These are phyloP conservation scores for Coendou prehensilis DNA, from an alignment of 2,797 vertebrate species.

Conservation along the genomic window DNA sequence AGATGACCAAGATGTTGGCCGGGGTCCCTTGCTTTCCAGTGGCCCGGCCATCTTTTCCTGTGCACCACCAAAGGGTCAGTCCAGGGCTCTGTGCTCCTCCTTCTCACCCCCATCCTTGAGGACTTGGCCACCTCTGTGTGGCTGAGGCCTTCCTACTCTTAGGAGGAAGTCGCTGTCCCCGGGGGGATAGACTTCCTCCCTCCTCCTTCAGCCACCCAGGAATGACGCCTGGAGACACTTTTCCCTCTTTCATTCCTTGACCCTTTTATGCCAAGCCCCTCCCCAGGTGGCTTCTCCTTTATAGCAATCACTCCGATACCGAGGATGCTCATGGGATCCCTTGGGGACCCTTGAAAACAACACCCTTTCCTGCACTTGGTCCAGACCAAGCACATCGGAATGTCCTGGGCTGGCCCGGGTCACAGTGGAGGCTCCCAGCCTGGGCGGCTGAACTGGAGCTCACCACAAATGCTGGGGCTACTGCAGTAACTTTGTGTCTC, in stretches of 20 bases:
- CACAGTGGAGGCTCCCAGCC: neutral
- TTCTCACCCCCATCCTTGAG: neutral
- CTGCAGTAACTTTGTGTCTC: accelerated
- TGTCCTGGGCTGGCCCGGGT: neutral
- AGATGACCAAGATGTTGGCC: neutral
- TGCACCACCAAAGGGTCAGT: neutral
- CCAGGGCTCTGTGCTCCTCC: neutral
- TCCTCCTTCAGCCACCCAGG: neutral
- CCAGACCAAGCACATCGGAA: neutral
- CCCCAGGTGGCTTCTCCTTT: neutral
- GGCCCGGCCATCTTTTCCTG: neutral
- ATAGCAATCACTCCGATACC: accelerated
- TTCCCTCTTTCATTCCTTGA: neutral
- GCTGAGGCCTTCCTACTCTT: neutral
- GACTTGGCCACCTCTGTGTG: neutral
- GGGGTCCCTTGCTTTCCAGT: neutral
- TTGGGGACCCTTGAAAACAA: neutral
- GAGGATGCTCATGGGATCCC: neutral
- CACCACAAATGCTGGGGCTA: neutral
- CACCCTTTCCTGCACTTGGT: neutral
- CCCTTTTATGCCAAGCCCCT: neutral
- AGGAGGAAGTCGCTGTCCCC: neutral
- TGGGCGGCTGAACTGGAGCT: accelerated
- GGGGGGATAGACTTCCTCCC: neutral
- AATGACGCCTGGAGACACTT: neutral